phyloP scores from a whole-genome alignment of 2,888 invertebrate genomes.

The Apodemia hepburni region DNA sequence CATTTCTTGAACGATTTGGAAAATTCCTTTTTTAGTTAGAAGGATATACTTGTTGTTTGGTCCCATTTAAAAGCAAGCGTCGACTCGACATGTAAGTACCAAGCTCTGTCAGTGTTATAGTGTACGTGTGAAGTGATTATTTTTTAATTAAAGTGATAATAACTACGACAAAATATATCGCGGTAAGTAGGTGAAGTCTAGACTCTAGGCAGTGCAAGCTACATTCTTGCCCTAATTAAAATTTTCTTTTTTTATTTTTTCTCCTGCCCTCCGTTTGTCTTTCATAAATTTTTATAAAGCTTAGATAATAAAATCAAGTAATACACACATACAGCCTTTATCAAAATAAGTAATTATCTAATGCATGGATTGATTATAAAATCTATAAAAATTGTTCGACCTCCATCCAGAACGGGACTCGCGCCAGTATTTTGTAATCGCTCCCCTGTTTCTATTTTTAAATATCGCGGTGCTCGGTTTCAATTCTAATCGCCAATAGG shows the following conservation, averaged over 20 bases:
- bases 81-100: constrained; percentile 80
- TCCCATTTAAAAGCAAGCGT: too few species aligned
- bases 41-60: too few species aligned
- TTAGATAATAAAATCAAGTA: neutral
- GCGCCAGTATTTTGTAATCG: constrained; percentile 46
- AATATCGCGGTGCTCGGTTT: constrained; percentile 78
- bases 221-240: neutral
- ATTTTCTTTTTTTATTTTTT: constrained; percentile 11
- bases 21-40: too few species aligned
- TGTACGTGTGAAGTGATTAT: constrained; percentile 59
- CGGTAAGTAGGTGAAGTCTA: constrained; percentile 18
- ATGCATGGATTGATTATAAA: constrained; percentile 6
- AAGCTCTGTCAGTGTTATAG: constrained; percentile 55
- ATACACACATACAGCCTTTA: neutral
- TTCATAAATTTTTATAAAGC: too few species aligned
- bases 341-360: neutral
- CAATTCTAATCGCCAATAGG: constrained; percentile 61
- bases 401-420: constrained; percentile 32
- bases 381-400: constrained; percentile 20
- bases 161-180: constrained; percentile 10
- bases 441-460: constrained; percentile 68
- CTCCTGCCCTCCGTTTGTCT: too few species aligned
- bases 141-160: constrained; percentile 35
- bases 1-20: too few species aligned
- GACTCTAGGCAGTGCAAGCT: neutral